Base-by-base conservation (phyloP, 2,797 vertebrate species). In the Sebastes cheni region DNA sequence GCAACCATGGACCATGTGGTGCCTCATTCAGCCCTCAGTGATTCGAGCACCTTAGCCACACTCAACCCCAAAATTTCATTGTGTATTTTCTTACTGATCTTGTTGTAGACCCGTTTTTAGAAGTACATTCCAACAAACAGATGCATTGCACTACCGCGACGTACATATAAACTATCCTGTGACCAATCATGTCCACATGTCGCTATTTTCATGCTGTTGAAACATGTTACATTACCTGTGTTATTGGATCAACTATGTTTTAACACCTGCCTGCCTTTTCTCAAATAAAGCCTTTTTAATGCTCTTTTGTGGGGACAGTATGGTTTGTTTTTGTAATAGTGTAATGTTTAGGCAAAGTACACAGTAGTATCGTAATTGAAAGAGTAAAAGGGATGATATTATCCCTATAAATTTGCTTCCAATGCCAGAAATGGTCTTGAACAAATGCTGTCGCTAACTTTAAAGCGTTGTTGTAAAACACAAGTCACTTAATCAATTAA, bases 261-360 rank as follows among this genome's bases (percentile, higher is more conserved):
- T 72, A 68, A 80, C 27, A 75, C 5, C 0, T 60, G 23, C 13
- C 61, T 83, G 58, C 77, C 61, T 75, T 88, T 85, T 87, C 61
- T 73, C 81, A 81, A 94, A 93, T 94, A 94, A 93, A 93, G 18
- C 39, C 64, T 66, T 83, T 88, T 75, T n/a, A 86, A 87, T 29
- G 32, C 50, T 27, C 20, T 60, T 54, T 58, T 58, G 32, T 58
- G 72, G 52, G 25, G 18, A 80, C 10, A 46, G 8, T 59, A 14
- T 67, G n/a, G 3, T 66, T 67, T 78, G 7, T 62, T 70, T 64
- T 66, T 52, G 29, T 39, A 46, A 25, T 4, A 58, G 5, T 70
- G 27, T 36, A 18, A 25, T 71, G 3, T 52, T 58, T 29, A 55
- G 10, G 22, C 42, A 46, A 16, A 16, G 42, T 46, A 46, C 6